A percentile compares a stretch with the other conserved stretches of the same genome.
These are phyloP conservation scores for Mustelus asterias DNA, from an alignment of 2,113 vertebrate species.

Conservation along the genomic window DNA sequence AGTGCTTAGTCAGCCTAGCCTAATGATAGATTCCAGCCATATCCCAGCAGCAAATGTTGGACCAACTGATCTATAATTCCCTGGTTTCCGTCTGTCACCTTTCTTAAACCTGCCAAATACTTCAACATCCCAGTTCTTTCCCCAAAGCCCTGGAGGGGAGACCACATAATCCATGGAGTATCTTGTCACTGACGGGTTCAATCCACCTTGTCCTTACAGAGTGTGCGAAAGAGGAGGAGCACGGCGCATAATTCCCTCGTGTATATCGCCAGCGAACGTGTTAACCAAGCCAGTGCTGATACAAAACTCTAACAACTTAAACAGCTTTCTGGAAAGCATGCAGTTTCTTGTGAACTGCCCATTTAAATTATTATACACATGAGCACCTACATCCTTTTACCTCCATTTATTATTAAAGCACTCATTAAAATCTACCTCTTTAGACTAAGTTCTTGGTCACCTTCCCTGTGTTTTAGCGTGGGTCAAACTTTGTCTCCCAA, in stretches of 20 bases:
- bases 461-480: not conserved
- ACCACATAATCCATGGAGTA: not conserved
- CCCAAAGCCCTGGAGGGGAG: not conserved
- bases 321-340: not conserved
- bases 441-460: not conserved
- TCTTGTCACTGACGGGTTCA: not conserved
- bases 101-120: not conserved
- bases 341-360: not conserved
- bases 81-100: not conserved
- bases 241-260: not conserved
- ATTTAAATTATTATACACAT: not conserved
- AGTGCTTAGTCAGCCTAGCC: too few relatives aligned
- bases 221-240: not conserved
- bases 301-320: not conserved
- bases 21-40: not conserved
- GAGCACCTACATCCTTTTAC: not conserved
- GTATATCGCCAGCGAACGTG: not conserved
- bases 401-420: not conserved
- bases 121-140: not conserved
- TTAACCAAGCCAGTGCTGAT: not conserved
- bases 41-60: not conserved
- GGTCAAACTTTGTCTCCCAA: not conserved
- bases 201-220: not conserved
- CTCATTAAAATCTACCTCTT: not conserved
- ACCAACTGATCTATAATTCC: not conserved